Conservation (phyloP, 2,113 vertebrate species). For the Epinephelus moara region DNA sequence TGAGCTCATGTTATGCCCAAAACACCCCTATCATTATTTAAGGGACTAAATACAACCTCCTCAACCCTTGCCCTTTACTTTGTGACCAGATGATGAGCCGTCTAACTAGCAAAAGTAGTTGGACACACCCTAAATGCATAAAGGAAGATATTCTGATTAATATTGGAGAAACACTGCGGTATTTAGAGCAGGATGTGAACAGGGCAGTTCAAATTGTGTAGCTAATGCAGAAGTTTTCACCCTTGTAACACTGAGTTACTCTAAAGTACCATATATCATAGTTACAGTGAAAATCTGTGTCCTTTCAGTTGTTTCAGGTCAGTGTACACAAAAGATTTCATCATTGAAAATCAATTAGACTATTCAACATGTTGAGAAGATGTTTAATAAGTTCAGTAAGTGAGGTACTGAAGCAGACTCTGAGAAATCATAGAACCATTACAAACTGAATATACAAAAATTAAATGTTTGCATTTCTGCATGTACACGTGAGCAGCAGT, state of each 20-base stretch:
- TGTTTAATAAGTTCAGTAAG: slow-evolving; percentile 13
- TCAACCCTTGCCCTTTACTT: too few relatives aligned
- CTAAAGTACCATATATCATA: neutral
- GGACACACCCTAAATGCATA: neutral
- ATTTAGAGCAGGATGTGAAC: neutral
- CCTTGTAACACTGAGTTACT: neutral
- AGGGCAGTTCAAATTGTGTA: neutral
- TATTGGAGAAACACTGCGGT: neutral
- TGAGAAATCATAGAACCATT: slow-evolving; percentile 8
- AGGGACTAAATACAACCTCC: too few relatives aligned
- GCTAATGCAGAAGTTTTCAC: fast-evolving
- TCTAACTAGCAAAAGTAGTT: too few relatives aligned
- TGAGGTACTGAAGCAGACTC: neutral
- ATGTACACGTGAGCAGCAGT: slow-evolving; percentile 7
- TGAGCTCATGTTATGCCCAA: too few relatives aligned
- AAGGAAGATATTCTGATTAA: neutral
- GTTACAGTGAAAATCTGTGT: slow-evolving; percentile 12
- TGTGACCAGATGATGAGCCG: too few relatives aligned
- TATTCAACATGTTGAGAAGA: slow-evolving; percentile 34
- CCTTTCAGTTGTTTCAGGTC: slow-evolving; percentile 34
- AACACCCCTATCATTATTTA: too few relatives aligned
- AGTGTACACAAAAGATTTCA: slow-evolving; percentile 19
- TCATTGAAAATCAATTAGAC: slow-evolving; percentile 24
- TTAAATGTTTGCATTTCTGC: slow-evolving; percentile 8
- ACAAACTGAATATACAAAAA: neutral